phyloP scores from a whole-genome alignment of 2,113 vertebrate genomes.

The Antidorcas marsupialis region DNA sequence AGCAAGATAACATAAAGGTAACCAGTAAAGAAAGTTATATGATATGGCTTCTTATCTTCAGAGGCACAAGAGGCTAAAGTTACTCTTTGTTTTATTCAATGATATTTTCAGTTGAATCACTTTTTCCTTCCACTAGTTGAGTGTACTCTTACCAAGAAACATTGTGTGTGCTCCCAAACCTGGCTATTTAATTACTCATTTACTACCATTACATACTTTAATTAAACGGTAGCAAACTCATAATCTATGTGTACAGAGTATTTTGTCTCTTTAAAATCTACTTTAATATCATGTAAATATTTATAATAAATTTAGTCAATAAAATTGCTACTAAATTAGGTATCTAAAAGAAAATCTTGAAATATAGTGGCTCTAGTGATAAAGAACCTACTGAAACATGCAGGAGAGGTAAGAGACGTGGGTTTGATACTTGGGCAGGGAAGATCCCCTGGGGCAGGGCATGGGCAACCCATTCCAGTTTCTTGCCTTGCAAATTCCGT shows the following conservation, averaged over 20 bases:
- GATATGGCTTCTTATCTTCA: background rate
- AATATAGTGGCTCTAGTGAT: background rate
- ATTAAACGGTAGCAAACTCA: background rate
- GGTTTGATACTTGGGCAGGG: background rate
- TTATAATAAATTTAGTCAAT: background rate
- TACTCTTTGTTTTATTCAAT: background rate
- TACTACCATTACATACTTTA: background rate
- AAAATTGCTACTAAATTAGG: background rate
- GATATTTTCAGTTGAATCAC: background rate
- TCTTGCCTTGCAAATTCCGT: background rate
- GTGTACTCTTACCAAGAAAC: background rate
- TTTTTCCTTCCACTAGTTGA: background rate
- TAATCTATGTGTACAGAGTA: background rate
- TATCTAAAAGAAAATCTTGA: background rate
- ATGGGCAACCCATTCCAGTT: rapidly evolving
- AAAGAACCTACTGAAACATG: background rate
- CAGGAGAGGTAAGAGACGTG: rapidly evolving
- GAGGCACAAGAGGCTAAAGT: background rate
- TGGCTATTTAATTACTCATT: background rate
- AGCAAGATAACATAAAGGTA: background rate
- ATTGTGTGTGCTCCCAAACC: background rate
- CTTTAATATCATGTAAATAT: background rate
- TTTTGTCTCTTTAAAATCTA: background rate
- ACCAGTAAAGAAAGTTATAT: background rate
- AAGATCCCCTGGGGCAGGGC: background rate